Percentiles rank a stretch among this genome's conserved stretches.
phyloP scores from a whole-genome alignment of 2,113 vertebrate genomes.

The Rhipidura dahli region DNA sequence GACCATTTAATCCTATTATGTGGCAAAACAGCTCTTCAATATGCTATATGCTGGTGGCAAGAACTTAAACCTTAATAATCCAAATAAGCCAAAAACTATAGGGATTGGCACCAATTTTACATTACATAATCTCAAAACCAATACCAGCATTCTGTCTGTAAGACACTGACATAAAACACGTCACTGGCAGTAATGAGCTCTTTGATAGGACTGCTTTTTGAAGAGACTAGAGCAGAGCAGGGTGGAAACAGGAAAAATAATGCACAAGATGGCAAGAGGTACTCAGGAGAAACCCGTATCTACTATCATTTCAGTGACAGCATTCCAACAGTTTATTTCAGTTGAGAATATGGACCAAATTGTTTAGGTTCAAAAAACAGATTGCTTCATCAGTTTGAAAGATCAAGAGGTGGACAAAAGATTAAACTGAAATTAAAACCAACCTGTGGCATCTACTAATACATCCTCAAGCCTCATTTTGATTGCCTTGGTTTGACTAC shows the following conservation, averaged over 20 bases:
- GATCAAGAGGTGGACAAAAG: not conserved
- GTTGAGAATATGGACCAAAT: not conserved
- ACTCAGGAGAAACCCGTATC: not conserved
- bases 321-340: not conserved
- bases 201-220: not conserved
- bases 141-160: not conserved
- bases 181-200: not conserved
- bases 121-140: not conserved
- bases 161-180: not conserved
- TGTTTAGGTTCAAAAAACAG: not conserved
- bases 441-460: not conserved
- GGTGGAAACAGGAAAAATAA: not conserved
- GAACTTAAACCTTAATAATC: not conserved
- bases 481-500: not conserved
- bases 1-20: not conserved
- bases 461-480: not conserved
- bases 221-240: not conserved
- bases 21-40: not conserved
- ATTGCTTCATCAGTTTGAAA: not conserved
- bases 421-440: not conserved
- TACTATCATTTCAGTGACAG: not conserved
- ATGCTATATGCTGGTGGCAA: not conserved
- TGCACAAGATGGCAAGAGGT: not conserved
- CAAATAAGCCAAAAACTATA: not conserved
- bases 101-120: not conserved